Conservation (phyloP, 1,140 invertebrate species). For the Adoxophyes honmai region DNA sequence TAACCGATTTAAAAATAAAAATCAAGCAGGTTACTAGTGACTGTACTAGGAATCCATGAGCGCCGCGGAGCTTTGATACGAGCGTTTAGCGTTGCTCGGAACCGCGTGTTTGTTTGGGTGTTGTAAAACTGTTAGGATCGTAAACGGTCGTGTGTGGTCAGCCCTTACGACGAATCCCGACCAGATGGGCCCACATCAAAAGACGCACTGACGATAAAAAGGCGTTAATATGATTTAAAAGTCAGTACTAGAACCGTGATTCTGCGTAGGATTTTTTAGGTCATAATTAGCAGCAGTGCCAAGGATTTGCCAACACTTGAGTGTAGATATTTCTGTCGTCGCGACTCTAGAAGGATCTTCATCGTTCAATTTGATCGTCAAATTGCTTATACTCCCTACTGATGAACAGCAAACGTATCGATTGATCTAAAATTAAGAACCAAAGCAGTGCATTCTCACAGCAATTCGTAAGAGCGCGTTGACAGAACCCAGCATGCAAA, state of each 20-base stretch:
- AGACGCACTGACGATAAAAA: constrained; percentile 60
- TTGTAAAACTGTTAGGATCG: constrained; percentile 69
- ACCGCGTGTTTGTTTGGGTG: constrained; percentile 67
- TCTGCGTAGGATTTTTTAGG: not conserved
- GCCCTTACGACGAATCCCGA: constrained; percentile 70
- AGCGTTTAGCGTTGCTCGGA: constrained; percentile 62
- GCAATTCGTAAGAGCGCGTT: no score
- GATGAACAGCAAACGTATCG: no score
- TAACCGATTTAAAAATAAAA: constrained; percentile 9
- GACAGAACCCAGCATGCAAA: not conserved
- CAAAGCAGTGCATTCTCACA: no score
- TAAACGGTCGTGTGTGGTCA: constrained; percentile 74
- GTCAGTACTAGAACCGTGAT: constrained; percentile 44
- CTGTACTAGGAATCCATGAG: constrained; percentile 2
- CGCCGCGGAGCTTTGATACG: constrained; percentile 51
- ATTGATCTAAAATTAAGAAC: no score
- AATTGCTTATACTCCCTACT: no score
- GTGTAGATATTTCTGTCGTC: no score
- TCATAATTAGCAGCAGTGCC: not conserved
- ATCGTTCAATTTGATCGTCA: no score
- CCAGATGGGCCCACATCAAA: constrained; percentile 72
- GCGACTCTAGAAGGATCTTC: no score
- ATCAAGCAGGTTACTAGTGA: constrained; percentile 2
- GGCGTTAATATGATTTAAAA: constrained; percentile 62
- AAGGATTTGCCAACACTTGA: not conserved